Base-by-base conservation (phyloP, 2,888 invertebrate genomes). In the Rotaria magnacalcarata region DNA sequence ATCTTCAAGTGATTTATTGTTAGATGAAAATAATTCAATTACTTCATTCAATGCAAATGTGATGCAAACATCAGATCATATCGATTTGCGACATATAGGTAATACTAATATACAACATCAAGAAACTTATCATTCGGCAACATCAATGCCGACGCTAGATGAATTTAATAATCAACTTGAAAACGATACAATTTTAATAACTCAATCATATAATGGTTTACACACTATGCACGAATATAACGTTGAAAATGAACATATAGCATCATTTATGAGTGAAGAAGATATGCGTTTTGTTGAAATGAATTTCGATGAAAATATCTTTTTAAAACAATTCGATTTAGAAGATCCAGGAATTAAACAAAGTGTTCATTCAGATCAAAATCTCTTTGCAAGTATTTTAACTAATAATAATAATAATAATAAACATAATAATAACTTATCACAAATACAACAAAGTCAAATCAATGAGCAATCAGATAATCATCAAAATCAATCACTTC, bases 141-240 rank as follows among this genome's bases (percentile, higher is more conserved):
- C 67, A 67, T 67, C 67, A 34, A 80, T 80, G 80, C 80, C 80
- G n/a, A 80, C 80, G n/a, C 24, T 80, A 4, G 80, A 80, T n/a
- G 80, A 80, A 80, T 67, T 67, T 34, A 27, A 67, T 67, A 14
- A 41, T 34, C 34, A 19, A 19, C 16, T 67, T 34, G 67, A 67
- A 41, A 27, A 67, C 34, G 67, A 34, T 21, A 21, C 50, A 52
- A 52, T 14, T 11, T 47, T 47, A 47, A 47, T 11, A 47, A 47
- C 7, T 47, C 47, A 52, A 52, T 16, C 52, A 52, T 1, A 0
- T 16, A 52, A 52, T 52, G 52, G 16, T 52, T 52, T 52, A 52
- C 54, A 54, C 5, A 21, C 21, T 34, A 34, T 7, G 34, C 67
- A 67, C 19, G 67, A 34, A 34, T 67, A 34, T 67, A 34, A 67